A percentile compares a stretch with the other conserved stretches of the same genome.
phyloP scores from a whole-genome alignment of 2,888 invertebrate genomes.

The Caradrina kadenii region DNA sequence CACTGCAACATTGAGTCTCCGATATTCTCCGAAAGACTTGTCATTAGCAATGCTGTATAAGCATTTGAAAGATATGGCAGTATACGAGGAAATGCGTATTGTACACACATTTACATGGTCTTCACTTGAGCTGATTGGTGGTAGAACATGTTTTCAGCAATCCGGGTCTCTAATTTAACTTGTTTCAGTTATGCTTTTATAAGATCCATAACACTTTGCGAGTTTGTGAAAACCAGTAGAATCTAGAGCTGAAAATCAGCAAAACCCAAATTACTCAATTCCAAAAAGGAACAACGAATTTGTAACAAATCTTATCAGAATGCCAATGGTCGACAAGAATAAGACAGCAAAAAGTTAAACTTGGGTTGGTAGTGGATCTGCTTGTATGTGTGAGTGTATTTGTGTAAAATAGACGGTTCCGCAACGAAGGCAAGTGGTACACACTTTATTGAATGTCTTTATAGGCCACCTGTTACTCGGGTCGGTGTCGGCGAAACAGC shows the following conservation, averaged over 20 bases:
- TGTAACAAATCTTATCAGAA: constrained; percentile 30
- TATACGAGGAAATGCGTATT: background rate
- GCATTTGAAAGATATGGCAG: background rate
- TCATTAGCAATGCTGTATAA: background rate
- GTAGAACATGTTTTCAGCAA: background rate
- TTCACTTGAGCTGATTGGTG: background rate
- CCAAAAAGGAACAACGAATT: constrained; percentile 14
- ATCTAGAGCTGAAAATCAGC: too few species aligned
- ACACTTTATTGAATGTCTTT: constrained; percentile 91
- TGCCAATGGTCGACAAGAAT: constrained; percentile 43
- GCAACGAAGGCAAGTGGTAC: constrained; percentile 88
- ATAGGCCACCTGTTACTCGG: constrained; percentile 91
- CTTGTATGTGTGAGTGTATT: constrained; percentile 78
- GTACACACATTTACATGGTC: background rate
- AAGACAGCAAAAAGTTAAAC: constrained; percentile 65
- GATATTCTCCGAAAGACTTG: background rate
- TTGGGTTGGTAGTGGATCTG: constrained; percentile 61
- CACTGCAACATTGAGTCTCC: constrained; percentile 5
- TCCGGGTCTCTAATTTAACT: background rate
- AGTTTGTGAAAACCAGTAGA: too few species aligned
- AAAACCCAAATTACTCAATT: constrained; percentile 14
- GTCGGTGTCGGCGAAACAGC: constrained; percentile 89
- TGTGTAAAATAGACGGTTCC: constrained; percentile 86
- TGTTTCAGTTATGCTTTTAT: background rate
- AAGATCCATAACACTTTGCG: too few species aligned